These are phyloP conservation scores for Psittacula echo DNA, from an alignment of 2,797 vertebrate genomes.

Conservation along the genomic window DNA sequence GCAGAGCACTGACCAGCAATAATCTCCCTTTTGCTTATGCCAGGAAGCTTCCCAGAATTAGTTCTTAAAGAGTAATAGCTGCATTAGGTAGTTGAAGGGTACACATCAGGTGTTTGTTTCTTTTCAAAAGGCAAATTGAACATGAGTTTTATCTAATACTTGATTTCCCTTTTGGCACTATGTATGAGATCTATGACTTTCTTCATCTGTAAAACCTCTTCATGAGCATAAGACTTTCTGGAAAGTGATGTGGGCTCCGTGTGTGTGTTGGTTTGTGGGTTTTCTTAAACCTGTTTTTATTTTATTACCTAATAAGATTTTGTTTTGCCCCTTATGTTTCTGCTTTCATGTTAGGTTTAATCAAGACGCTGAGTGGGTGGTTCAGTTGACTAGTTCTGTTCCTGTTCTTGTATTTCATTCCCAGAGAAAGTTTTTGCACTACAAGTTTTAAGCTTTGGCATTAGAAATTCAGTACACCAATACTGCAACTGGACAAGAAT, in stretches of 20 bases:
- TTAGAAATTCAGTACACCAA: background rate
- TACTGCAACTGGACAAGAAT: background rate
- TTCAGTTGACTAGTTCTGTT: background rate
- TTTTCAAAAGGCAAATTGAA: background rate
- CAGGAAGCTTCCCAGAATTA: background rate
- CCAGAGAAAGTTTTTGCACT: background rate
- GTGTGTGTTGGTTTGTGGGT: background rate
- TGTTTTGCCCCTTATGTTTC: background rate
- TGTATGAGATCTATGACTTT: background rate
- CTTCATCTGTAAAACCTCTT: background rate
- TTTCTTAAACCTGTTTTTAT: background rate
- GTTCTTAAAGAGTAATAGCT: background rate
- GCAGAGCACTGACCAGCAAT: background rate
- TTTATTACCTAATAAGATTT: background rate
- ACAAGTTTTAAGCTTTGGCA: background rate
- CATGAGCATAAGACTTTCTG: background rate
- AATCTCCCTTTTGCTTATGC: background rate
- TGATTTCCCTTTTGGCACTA: background rate
- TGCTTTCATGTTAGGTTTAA: background rate
- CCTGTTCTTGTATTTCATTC: background rate
- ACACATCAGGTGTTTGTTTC: background rate
- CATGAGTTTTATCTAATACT: background rate
- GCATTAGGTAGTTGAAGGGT: background rate
- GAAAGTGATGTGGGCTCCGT: background rate
- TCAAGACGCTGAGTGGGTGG: background rate